These are phyloP conservation scores for Phoxinus phoxinus DNA, from an alignment of 2,113 vertebrate species.

Conservation along the genomic window DNA sequence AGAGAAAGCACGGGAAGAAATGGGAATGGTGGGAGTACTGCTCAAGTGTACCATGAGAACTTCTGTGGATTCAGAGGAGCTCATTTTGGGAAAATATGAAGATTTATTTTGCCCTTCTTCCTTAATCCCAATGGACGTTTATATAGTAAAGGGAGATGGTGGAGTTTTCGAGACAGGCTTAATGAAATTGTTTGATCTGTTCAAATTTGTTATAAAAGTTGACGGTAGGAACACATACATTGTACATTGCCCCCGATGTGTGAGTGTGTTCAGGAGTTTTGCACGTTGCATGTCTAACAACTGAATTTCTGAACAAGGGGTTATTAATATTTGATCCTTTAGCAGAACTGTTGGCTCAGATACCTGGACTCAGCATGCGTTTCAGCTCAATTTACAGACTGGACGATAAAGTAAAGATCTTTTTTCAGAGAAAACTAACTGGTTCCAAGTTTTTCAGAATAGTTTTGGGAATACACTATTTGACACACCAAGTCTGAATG, in stretches of 20 bases:
- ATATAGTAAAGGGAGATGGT: background rate
- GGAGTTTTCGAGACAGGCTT: background rate
- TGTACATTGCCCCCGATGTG: background rate
- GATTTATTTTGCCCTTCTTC: background rate
- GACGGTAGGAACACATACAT: background rate
- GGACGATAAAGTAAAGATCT: background rate
- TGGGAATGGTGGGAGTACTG: constrained; percentile 9
- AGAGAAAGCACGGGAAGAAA: constrained; percentile 3
- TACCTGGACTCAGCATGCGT: background rate
- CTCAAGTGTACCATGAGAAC: constrained; percentile 23
- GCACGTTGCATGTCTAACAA: constrained; percentile 15
- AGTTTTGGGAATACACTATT: background rate
- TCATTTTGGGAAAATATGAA: constrained; percentile 14
- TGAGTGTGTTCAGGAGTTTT: background rate
- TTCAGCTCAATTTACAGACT: constrained; percentile 31
- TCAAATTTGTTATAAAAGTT: constrained; percentile 5
- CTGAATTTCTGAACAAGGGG: constrained; percentile 21
- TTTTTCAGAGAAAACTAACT: background rate
- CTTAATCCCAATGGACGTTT: background rate
- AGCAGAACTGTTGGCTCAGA: background rate
- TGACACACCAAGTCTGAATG: background rate
- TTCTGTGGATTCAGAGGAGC: background rate
- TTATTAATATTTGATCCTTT: constrained; percentile 33
- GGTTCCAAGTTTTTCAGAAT: constrained; percentile 8
- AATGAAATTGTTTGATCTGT: background rate